Evolutionary conservation across 2,888 invertebrate genomes (phyloP).

Genomic region (Erebia palarica): DNA sequence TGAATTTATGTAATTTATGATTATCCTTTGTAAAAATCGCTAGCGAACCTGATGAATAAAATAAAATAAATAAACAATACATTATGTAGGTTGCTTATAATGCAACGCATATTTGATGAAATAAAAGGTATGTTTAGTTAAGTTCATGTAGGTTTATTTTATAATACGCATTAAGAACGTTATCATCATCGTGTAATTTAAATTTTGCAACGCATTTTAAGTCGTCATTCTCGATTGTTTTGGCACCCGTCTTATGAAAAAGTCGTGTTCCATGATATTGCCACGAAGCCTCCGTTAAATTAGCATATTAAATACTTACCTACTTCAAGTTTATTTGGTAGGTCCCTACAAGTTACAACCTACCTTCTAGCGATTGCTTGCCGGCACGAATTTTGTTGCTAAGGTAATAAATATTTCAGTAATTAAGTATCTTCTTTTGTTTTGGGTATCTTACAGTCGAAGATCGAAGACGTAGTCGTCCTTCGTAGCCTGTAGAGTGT

Average conservation of each 20-base stretch:
- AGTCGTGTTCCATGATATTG: constrained; percentile 25
- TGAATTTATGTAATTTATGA: too few species aligned
- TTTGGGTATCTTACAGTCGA: too few species aligned
- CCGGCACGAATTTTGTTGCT: not conserved
- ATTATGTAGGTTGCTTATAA: too few species aligned
- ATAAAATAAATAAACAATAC: too few species aligned
- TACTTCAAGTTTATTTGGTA: constrained; percentile 5
- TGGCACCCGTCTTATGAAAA: constrained; percentile 32
- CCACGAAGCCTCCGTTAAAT: constrained; percentile 15
- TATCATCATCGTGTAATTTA: constrained; percentile 21
- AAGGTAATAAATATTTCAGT: too few species aligned
- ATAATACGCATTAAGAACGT: constrained; percentile 10
- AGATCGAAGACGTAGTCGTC: too few species aligned
- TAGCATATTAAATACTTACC: constrained; percentile 12
- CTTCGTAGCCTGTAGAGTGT: too few species aligned
- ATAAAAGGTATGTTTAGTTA: too few species aligned
- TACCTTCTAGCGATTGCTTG: not conserved
- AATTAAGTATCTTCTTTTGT: too few species aligned
- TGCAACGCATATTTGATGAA: too few species aligned
- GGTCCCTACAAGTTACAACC: not conserved
- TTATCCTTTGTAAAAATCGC: too few species aligned
- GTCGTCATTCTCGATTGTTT: constrained; percentile 28
- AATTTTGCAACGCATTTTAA: constrained; percentile 24
- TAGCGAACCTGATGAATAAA: too few species aligned
- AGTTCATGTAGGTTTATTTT: not conserved